phyloP scores from a whole-genome alignment of 2,797 vertebrate species.

The Valencia hispanica region DNA sequence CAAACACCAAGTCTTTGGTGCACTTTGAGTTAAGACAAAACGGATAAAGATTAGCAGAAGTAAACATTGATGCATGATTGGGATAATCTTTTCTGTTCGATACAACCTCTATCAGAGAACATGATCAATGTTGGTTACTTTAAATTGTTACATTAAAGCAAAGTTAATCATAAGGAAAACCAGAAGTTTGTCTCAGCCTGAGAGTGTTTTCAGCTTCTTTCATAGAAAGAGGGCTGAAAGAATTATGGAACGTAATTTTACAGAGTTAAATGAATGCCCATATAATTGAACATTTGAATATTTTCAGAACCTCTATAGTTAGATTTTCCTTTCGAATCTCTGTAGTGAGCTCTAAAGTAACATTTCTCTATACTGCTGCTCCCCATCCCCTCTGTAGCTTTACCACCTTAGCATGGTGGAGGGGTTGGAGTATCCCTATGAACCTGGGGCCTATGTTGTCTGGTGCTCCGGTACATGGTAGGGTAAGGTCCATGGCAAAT shows the following conservation, averaged over 20 bases:
- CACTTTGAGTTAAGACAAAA: background rate
- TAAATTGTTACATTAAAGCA: background rate
- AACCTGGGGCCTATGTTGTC: background rate
- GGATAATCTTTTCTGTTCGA: background rate
- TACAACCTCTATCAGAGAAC: background rate
- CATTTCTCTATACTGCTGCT: background rate
- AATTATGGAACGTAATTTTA: background rate
- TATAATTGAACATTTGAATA: background rate
- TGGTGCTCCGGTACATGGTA: background rate
- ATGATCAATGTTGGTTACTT: background rate
- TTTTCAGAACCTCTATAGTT: background rate
- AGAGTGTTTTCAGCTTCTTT: background rate
- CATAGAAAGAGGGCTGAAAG: background rate
- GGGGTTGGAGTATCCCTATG: background rate
- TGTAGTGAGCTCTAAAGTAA: background rate
- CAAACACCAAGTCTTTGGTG: too few species aligned
- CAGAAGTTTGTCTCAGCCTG: background rate
- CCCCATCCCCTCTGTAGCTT: background rate
- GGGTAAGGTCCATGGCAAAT: background rate
- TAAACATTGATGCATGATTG: background rate
- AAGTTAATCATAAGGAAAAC: background rate
- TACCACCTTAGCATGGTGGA: background rate
- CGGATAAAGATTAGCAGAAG: background rate
- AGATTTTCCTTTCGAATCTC: too few species aligned
- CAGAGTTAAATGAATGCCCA: background rate